phyloP scores from a whole-genome alignment of 1,140 invertebrate genomes.

The Habropoda laboriosa region DNA sequence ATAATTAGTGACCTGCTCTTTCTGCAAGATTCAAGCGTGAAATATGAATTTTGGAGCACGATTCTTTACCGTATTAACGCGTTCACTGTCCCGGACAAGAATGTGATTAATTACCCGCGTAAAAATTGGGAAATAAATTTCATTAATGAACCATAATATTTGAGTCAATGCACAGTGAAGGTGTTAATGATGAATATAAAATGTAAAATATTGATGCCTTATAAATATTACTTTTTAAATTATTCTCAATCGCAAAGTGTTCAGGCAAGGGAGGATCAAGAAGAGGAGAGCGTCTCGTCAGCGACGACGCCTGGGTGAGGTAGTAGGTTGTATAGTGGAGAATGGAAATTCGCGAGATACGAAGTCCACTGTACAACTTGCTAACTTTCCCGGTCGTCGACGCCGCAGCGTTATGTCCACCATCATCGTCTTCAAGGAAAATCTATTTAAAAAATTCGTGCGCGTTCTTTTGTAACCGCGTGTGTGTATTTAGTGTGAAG shows the following conservation, averaged over 20 bases:
- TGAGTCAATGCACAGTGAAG: too few relatives aligned
- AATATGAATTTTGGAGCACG: not conserved
- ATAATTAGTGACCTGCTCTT: not conserved
- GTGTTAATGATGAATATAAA: too few relatives aligned
- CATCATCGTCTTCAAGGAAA: not conserved
- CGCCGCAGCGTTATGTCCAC: slow-evolving; percentile 69
- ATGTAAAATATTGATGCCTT: not conserved
- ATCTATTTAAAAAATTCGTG: not conserved
- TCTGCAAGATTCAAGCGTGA: not conserved
- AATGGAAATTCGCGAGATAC: slow-evolving; percentile 85
- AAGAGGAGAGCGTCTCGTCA: slow-evolving; percentile 36
- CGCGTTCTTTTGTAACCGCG: not conserved
- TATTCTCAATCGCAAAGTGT: not conserved
- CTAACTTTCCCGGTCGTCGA: slow-evolving; percentile 87
- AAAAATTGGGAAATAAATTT: too few relatives aligned
- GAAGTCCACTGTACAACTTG: slow-evolving; percentile 87
- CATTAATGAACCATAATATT: too few relatives aligned
- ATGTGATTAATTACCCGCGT: too few relatives aligned
- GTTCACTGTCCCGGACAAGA: too few relatives aligned
- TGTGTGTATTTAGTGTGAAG: not conserved
- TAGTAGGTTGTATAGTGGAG: slow-evolving; percentile 91
- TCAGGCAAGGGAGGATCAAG: slow-evolving; percentile 3
- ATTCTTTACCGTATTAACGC: too few relatives aligned
- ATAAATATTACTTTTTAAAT: not conserved
- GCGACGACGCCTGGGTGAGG: slow-evolving; percentile 85